Conservation (phyloP, 2,797 vertebrate genomes). For the Myotis vivesi region DNA sequence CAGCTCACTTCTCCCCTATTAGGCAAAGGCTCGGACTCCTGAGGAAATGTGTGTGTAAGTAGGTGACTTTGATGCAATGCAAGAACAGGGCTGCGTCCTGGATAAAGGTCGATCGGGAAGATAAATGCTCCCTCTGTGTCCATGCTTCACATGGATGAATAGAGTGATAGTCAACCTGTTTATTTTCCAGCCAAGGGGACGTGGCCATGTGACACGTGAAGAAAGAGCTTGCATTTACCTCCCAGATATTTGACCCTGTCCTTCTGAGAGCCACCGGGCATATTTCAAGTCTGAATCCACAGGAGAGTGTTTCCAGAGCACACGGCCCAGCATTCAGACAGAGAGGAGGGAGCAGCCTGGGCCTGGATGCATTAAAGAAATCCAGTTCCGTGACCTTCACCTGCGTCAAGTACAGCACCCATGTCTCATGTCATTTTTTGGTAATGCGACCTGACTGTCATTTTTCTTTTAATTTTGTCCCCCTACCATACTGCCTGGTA, state of each 20-base stretch:
- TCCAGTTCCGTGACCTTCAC: constrained; percentile 64
- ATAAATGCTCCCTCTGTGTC: constrained; percentile 46
- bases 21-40: constrained; percentile 2
- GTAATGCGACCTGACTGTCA: constrained; percentile 32
- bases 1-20: neutral
- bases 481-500: neutral
- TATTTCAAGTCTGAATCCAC: constrained; percentile 75
- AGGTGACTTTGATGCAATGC: constrained; percentile 63
- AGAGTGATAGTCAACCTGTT: constrained; percentile 67
- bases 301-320: constrained; percentile 62
- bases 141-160: constrained; percentile 33
- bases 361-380: constrained; percentile 38
- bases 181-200: constrained; percentile 69
- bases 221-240: constrained; percentile 65
- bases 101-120: constrained; percentile 67
- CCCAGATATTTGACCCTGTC: constrained; percentile 68
- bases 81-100: constrained; percentile 59
- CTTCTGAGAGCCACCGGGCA: constrained; percentile 49
- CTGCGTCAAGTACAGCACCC: constrained; percentile 31
- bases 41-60: constrained; percentile 21
- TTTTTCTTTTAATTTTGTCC: constrained; percentile 59
- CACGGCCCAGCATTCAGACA: constrained; percentile 7
- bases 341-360: constrained; percentile 22
- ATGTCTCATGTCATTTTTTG: neutral
- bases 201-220: constrained; percentile 40